A percentile compares a stretch with the other conserved stretches of the same genome.
phyloP scores from a whole-genome alignment of 2,888 invertebrate genomes.

The Agrypnus murinus region DNA sequence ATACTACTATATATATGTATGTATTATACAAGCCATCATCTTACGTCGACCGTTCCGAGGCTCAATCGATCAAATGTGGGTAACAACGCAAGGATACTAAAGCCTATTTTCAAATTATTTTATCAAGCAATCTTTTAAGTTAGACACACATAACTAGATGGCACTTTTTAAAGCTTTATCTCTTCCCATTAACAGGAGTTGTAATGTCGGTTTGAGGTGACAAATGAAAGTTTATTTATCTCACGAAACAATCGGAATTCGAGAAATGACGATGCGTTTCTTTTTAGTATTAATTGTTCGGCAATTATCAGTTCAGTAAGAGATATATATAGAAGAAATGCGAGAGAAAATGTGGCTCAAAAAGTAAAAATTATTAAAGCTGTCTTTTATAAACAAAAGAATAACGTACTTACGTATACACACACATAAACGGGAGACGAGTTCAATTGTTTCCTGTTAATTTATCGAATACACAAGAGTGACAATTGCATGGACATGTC shows the following conservation, averaged over 20 bases:
- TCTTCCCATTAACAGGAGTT: too few species aligned
- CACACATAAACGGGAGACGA: slow-evolving; percentile 21
- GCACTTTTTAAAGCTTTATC: neutral
- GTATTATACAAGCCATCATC: slow-evolving; percentile 19
- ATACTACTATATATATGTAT: too few species aligned
- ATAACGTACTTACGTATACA: neutral
- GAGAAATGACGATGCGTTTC: neutral
- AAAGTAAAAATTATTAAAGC: neutral
- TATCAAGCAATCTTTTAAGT: too few species aligned
- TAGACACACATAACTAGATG: too few species aligned
- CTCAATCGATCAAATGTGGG: slow-evolving; percentile 19
- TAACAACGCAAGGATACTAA: neutral
- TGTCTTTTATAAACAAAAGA: slow-evolving; percentile 4
- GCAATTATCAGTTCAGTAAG: slow-evolving; percentile 1
- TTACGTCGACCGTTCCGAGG: slow-evolving; percentile 6
- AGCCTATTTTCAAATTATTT: neutral
- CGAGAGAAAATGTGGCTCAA: slow-evolving; percentile 19
- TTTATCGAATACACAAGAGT: slow-evolving; percentile 56
- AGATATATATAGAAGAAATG: slow-evolving; percentile 39
- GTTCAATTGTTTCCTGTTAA: slow-evolving; percentile 48
- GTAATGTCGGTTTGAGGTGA: too few species aligned
- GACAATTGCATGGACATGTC: slow-evolving; percentile 67
- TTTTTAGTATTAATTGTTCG: neutral
- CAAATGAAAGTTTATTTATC: too few species aligned
- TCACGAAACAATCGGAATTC: neutral